Conservation (phyloP, 2,888 invertebrate genomes). For the Lagria hirta region DNA sequence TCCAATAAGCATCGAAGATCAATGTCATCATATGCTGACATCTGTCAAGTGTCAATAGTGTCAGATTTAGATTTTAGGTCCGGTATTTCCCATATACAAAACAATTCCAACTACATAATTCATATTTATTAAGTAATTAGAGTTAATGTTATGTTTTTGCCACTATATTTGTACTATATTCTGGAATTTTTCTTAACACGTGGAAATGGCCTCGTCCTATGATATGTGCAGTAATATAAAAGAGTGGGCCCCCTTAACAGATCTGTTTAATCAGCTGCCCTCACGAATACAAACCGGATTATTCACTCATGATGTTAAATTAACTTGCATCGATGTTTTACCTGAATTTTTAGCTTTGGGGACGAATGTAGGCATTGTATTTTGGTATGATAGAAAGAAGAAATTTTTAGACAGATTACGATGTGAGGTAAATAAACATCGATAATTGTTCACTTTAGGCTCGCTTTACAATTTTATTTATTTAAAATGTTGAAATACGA, state of each 20-base stretch:
- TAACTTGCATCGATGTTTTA: slow-evolving; percentile 83
- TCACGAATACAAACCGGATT: slow-evolving; percentile 72
- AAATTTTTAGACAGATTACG: slow-evolving; percentile 75
- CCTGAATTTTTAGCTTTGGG: slow-evolving; percentile 82
- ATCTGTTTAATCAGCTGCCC: slow-evolving; percentile 75
- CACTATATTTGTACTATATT: too few relatives aligned
- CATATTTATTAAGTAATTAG: too few relatives aligned
- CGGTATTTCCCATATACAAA: too few relatives aligned
- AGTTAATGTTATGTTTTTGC: too few relatives aligned
- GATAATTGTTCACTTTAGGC: slow-evolving; percentile 39
- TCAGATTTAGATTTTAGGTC: too few relatives aligned
- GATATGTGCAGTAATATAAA: slow-evolving; percentile 50
- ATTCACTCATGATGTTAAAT: slow-evolving; percentile 70
- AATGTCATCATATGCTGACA: too few relatives aligned
- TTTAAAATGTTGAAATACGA: neutral
- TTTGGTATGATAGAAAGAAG: slow-evolving; percentile 81
- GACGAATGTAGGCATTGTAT: slow-evolving; percentile 81
- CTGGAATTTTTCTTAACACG: too few relatives aligned
- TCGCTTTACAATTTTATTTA: neutral
- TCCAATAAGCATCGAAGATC: too few relatives aligned
- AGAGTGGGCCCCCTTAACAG: slow-evolving; percentile 81
- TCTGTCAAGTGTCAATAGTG: too few relatives aligned
- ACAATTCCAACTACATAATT: too few relatives aligned
- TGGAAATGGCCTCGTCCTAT: slow-evolving; percentile 9
- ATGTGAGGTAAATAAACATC: slow-evolving; percentile 87